These are phyloP conservation scores for Dichetophora obliterata DNA, from an alignment of 2,888 invertebrate species.

Conservation along the genomic window DNA sequence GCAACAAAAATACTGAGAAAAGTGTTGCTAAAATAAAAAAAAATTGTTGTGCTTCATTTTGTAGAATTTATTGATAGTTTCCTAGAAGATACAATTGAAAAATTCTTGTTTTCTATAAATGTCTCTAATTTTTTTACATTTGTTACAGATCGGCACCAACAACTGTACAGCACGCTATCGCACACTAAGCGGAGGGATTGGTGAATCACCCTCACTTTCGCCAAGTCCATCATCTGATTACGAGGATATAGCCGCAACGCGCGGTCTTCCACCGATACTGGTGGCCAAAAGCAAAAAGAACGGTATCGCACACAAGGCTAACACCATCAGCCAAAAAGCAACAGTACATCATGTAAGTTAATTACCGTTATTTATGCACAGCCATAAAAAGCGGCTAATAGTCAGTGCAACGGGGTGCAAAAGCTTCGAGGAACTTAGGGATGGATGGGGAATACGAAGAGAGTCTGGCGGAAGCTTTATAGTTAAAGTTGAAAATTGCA, in stretches of 20 bases:
- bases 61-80: not conserved
- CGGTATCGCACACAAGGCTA: constrained; percentile 67
- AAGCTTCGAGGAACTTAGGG: not conserved
- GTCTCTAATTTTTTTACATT: constrained; percentile 7
- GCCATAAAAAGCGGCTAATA: not conserved
- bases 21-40: not conserved
- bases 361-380: constrained; percentile 54
- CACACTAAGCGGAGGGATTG: constrained; percentile 73
- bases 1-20: not conserved
- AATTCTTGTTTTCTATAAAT: constrained; percentile 6
- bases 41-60: not conserved
- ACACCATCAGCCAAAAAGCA: constrained; percentile 74
- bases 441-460: not conserved
- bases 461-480: not conserved
- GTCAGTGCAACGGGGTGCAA: not conserved
- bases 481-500: constrained; percentile 45
- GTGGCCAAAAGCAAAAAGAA: constrained; percentile 68
- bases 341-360: constrained; percentile 77
- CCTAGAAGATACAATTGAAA: no score
- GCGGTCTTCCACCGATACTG: constrained; percentile 64
- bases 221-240: constrained; percentile 80
- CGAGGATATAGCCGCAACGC: constrained; percentile 76
- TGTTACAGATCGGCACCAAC: constrained; percentile 68
- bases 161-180: constrained; percentile 70
- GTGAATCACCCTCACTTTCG: constrained; percentile 72